Evolutionary conservation across 1,140 invertebrate genomes (phyloP).

Genomic region (Gerris buenoi): DNA sequence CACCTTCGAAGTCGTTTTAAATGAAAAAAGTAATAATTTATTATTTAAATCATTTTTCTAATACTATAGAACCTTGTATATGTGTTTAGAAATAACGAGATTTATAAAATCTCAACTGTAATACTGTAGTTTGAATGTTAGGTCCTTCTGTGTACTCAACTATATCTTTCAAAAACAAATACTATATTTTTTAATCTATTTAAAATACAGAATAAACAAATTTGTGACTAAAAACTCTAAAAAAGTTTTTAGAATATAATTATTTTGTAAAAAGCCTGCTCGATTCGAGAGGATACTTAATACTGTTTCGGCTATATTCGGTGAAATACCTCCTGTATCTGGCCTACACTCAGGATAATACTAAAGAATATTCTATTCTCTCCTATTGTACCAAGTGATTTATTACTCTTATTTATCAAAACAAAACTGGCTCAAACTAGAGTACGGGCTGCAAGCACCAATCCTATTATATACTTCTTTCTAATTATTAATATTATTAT

Average conservation of each 20-base stretch:
- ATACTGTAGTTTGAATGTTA: background rate
- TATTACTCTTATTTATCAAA: background rate
- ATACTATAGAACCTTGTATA: constrained; percentile 22
- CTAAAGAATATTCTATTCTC: background rate
- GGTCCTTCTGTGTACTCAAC: background rate
- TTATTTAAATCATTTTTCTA: constrained; percentile 32
- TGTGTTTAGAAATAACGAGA: constrained; percentile 23
- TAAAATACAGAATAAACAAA: no score
- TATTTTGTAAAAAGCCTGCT: no score
- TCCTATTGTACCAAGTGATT: background rate
- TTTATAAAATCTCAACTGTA: constrained; percentile 9
- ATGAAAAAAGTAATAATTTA: constrained; percentile 51
- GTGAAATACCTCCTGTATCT: no score
- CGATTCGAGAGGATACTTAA: no score
- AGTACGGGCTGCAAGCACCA: background rate
- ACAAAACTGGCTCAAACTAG: background rate
- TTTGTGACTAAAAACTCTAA: no score
- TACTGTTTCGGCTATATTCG: no score
- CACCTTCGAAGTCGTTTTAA: constrained; percentile 36
- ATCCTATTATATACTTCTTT: background rate
- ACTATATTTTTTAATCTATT: constrained; percentile 4
- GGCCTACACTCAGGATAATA: background rate
- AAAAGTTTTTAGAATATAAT: no score
- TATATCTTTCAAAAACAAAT: background rate
- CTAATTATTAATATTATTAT: background rate